A percentile compares a stretch with the other conserved stretches of the same genome.
phyloP scores from a whole-genome alignment of 2,888 invertebrate species.

The Cheilosia vernalis region DNA sequence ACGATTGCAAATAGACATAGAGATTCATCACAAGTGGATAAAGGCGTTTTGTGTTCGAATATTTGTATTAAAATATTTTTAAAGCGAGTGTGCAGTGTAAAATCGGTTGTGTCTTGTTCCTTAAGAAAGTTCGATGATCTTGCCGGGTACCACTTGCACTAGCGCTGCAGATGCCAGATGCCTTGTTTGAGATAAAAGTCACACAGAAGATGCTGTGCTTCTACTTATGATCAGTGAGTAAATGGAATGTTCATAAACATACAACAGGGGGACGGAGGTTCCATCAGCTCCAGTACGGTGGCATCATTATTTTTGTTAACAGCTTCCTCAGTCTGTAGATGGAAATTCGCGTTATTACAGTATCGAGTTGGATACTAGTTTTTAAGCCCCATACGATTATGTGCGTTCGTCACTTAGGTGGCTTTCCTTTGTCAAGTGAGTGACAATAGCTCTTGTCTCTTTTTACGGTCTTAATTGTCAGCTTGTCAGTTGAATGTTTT shows the following conservation, averaged over 20 bases:
- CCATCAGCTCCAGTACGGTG: constrained; percentile 12
- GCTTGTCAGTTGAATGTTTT: background rate
- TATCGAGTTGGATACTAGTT: background rate
- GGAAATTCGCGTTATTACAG: constrained; percentile 25
- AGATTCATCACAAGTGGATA: constrained; percentile 25
- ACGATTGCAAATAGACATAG: constrained; percentile 15
- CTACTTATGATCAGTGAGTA: constrained; percentile 8
- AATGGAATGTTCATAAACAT: constrained; percentile 49
- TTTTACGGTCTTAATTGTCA: background rate
- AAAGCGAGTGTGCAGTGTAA: constrained; percentile 49
- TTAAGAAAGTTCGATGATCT: constrained; percentile 72
- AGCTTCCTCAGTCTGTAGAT: constrained; percentile 44
- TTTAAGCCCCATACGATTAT: background rate
- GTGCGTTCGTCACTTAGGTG: constrained; percentile 2
- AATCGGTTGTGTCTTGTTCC: constrained; percentile 42
- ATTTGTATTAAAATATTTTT: background rate
- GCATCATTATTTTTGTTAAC: constrained; percentile 35
- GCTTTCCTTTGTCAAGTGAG: constrained; percentile 21
- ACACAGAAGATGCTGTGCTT: constrained; percentile 23
- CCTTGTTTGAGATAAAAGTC: constrained; percentile 23
- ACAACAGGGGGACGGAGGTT: constrained; percentile 25
- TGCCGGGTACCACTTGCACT: constrained; percentile 25
- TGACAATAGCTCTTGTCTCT: constrained; percentile 28
- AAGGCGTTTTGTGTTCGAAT: constrained; percentile 18
- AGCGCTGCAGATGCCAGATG: constrained; percentile 16